phyloP scores from a whole-genome alignment of 2,888 invertebrate genomes.

The Phyllotreta cruciferae region DNA sequence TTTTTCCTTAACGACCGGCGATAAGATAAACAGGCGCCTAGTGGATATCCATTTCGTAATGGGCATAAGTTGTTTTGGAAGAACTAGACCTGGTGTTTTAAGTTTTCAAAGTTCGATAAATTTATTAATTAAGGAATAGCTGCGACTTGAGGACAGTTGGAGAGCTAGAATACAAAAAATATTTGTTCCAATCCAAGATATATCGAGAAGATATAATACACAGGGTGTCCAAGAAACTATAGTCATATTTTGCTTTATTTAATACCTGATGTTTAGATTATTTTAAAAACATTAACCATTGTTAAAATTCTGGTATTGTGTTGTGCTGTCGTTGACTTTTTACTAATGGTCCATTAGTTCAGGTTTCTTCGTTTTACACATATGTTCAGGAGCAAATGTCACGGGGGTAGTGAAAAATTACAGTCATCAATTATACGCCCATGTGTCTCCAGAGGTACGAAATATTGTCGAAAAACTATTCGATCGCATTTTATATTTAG shows the following conservation, averaged over 20 bases:
- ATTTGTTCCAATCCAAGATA: too few species aligned
- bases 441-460: conserved; percentile 28
- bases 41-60: conserved; percentile 4
- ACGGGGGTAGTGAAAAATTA: conserved; percentile 56
- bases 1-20: conserved; percentile 4
- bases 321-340: conserved; percentile 36
- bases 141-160: too few species aligned
- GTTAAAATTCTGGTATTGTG: conserved; percentile 18
- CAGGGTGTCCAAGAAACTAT: too few species aligned
- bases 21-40: conserved; percentile 22
- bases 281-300: neutral
- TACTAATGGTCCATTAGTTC: conserved; percentile 56
- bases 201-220: too few species aligned
- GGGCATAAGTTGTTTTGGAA: conserved; percentile 6
- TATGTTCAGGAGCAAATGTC: conserved; percentile 54
- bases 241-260: too few species aligned
- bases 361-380: conserved; percentile 51
- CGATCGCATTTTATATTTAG: conserved; percentile 18
- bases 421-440: conserved; percentile 55
- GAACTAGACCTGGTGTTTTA: conserved; percentile 7
- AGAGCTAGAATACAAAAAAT: too few species aligned
- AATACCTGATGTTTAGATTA: too few species aligned
- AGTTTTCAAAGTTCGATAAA: too few species aligned
- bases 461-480: conserved; percentile 18
- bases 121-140: too few species aligned